Evolutionary conservation across 1,140 invertebrate genomes (phyloP), one percentile per base, ranked within the genome.

Genomic region (Hyphantria cunea): DNA sequence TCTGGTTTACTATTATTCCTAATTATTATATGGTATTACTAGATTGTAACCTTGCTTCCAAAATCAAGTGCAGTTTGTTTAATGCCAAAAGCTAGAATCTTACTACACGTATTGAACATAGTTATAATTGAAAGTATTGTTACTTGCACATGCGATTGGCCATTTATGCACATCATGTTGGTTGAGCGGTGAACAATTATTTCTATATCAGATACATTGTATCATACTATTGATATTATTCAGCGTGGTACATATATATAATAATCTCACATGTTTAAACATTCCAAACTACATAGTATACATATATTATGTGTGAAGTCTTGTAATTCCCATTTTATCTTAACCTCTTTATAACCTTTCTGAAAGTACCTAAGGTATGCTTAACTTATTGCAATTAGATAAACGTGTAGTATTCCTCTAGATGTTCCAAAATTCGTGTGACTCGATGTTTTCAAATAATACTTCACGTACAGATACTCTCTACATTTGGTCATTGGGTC

Each of bases 1-100:
- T 25, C 17, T 25, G 17, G 1, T 25, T 1, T 25, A 25, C 5
- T 25, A 25, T 25, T 25, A n/a, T n/a, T n/a, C n/a, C n/a, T n/a
- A 25, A 25, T 3, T 25, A 25, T 25, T 25, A 25, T 25, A 25
- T 25, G 17, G 17, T 25, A 25, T 25, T 25, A 25, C 17, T 25
- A 25, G 17, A 25, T 25, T 25, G 17, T 25, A 25, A 25, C 5
- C 17, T 25, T 25, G 17, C 17, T 25, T 25, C 17, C 17, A 5
- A 25, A 25, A 25, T 25, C 17, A 25, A 25, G 17, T 25, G 17
- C 17, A 25, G 17, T 25, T 25, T 25, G 17, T 25, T 25, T 25
- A 25, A 39, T 39, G n/a, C n/a, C 37, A 76, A 76, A 76, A 70
- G 66, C 64, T 74, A 74, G 68, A 74, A 58, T 74, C 61, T 39